Percentiles rank a stretch among this genome's conserved stretches.
phyloP scores from a whole-genome alignment of 2,113 vertebrate species.

The Zosterops borbonicus region DNA sequence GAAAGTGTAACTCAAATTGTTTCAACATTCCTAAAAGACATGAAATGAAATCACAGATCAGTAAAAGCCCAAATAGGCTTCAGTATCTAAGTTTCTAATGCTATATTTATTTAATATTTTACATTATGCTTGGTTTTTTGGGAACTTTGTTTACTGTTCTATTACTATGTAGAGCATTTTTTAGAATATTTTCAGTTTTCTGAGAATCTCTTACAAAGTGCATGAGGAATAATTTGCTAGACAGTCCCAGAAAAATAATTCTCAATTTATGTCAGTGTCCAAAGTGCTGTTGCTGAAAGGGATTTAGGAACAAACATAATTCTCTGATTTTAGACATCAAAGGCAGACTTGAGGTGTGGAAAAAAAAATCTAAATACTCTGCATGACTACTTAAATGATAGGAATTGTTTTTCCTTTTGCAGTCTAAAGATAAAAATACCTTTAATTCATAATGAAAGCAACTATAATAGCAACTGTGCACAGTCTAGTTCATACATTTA shows the following conservation, averaged over 20 bases:
- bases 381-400: neutral
- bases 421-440: neutral
- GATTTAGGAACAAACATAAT: neutral
- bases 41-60: neutral
- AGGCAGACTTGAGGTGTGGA: neutral
- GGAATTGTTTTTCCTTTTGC: neutral
- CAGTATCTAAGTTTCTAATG: neutral
- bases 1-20: neutral
- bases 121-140: neutral
- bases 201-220: neutral
- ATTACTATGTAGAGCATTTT: neutral
- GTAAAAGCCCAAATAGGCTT: neutral
- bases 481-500: neutral
- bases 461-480: neutral
- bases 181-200: neutral
- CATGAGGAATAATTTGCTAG: neutral
- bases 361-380: neutral
- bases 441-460: neutral
- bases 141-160: neutral
- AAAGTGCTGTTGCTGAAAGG: neutral
- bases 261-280: neutral
- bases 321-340: neutral
- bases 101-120: neutral
- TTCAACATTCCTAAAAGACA: neutral
- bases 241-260: neutral